Percentiles rank a stretch among this genome's conserved stretches.
phyloP scores from a whole-genome alignment of 2,797 vertebrate species.

The Poecilia wingei region DNA sequence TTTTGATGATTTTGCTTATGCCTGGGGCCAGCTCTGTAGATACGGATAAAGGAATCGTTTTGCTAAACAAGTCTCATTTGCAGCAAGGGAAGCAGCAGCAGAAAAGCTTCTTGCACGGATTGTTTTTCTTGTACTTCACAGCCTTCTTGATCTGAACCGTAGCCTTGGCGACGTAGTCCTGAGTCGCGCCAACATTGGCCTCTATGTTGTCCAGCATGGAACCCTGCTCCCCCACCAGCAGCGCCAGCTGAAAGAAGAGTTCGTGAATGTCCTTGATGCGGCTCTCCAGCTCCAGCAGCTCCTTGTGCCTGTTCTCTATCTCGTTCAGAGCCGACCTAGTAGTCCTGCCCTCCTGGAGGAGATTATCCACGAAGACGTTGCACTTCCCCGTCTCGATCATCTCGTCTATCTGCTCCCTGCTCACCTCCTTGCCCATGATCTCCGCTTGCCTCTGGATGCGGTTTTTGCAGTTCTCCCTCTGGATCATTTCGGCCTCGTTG shows the following conservation, averaged over 20 bases:
- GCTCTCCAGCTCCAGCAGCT: constrained; percentile 91
- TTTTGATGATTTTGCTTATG: neutral
- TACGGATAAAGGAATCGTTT: neutral
- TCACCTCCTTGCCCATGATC: constrained; percentile 96
- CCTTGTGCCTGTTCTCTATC: constrained; percentile 93
- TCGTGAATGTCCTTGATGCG: constrained; percentile 92
- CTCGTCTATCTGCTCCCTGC: constrained; percentile 91
- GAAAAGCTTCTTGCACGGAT: constrained; percentile 89
- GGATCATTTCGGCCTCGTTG: constrained; percentile 90
- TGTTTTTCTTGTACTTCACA: constrained; percentile 86
- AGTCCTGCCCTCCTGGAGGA: constrained; percentile 87
- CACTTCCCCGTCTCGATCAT: constrained; percentile 96
- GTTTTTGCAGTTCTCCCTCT: constrained; percentile 93
- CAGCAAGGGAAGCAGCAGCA: constrained; percentile 93
- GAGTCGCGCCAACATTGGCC: constrained; percentile 84
- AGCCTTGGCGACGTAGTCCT: constrained; percentile 87
- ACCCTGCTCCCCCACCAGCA: constrained; percentile 93
- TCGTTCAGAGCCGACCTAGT: constrained; percentile 89
- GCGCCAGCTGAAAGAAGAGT: constrained; percentile 92
- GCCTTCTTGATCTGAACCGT: constrained; percentile 84
- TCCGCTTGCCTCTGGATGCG: constrained; percentile 95
- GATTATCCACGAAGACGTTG: constrained; percentile 93
- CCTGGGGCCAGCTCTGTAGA: neutral
- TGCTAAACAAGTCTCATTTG: constrained; percentile 37
- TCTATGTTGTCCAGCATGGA: constrained; percentile 90